Conservation (phyloP, 2,797 vertebrate genomes). For the Sitta carolinensis region DNA sequence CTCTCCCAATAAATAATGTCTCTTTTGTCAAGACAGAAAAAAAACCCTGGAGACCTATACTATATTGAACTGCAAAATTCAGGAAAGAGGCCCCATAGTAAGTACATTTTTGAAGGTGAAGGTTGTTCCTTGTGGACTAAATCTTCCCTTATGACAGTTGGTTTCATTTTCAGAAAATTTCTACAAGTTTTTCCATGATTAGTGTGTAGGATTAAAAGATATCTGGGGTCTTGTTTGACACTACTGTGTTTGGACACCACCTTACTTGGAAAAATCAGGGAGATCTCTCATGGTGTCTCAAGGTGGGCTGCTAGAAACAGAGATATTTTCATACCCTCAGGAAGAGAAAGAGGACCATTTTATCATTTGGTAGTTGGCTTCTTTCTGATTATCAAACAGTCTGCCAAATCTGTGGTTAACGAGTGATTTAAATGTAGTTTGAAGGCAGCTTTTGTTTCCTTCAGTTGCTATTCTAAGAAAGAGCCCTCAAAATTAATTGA, state of each 20-base stretch:
- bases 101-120: neutral
- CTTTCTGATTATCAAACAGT: neutral
- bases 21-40: neutral
- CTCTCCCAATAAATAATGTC: conserved; percentile 11
- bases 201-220: neutral
- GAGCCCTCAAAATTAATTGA: conserved; percentile 18
- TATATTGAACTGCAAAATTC: neutral
- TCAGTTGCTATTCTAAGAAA: conserved; percentile 17
- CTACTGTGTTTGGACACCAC: neutral
- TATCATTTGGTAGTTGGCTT: neutral
- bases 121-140: neutral
- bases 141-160: neutral
- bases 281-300: neutral
- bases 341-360: neutral
- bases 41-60: neutral
- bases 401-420: neutral
- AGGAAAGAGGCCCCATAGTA: neutral
- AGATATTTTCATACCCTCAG: neutral
- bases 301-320: neutral
- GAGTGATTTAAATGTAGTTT: conserved; percentile 11
- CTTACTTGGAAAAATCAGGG: neutral
- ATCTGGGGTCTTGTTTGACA: neutral
- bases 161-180: neutral
- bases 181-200: neutral
- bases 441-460: conserved; percentile 43